phyloP scores from a whole-genome alignment of 2,797 vertebrate species.

The Diglossa cyanea region DNA sequence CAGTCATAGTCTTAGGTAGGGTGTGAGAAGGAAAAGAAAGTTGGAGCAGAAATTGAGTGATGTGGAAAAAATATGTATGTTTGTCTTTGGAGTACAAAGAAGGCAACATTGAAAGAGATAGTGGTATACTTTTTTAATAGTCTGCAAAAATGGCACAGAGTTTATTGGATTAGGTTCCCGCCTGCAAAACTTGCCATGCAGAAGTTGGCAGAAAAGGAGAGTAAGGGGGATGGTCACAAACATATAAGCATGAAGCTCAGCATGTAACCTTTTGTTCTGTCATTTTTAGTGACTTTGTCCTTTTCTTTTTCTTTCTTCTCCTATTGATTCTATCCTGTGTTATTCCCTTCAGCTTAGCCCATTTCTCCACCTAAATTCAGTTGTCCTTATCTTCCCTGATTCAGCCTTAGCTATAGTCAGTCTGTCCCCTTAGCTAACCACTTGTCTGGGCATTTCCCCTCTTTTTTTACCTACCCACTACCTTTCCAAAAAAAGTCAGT shows the following conservation, averaged over 20 bases:
- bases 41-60: neutral
- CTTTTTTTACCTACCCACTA: neutral
- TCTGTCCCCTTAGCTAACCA: neutral
- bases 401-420: slow-evolving; percentile 3
- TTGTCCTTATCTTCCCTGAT: slow-evolving; percentile 13
- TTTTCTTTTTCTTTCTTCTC: slow-evolving; percentile 62
- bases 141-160: neutral
- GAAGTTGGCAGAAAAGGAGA: neutral
- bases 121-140: neutral
- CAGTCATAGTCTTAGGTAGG: neutral
- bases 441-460: slow-evolving; percentile 4
- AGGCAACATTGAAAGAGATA: neutral
- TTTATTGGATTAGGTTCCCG: neutral
- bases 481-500: slow-evolving; percentile 28
- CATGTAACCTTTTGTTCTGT: slow-evolving; percentile 46
- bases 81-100: neutral
- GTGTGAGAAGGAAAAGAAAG: neutral
- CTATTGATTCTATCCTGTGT: slow-evolving; percentile 43
- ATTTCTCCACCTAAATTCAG: neutral
- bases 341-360: slow-evolving; percentile 39
- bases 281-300: slow-evolving; percentile 51
- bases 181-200: neutral
- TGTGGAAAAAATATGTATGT: neutral
- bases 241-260: slow-evolving; percentile 20
- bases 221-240: neutral